Base-by-base conservation (phyloP, 2,888 invertebrate genomes). In the Teleogryllus oceanicus region DNA sequence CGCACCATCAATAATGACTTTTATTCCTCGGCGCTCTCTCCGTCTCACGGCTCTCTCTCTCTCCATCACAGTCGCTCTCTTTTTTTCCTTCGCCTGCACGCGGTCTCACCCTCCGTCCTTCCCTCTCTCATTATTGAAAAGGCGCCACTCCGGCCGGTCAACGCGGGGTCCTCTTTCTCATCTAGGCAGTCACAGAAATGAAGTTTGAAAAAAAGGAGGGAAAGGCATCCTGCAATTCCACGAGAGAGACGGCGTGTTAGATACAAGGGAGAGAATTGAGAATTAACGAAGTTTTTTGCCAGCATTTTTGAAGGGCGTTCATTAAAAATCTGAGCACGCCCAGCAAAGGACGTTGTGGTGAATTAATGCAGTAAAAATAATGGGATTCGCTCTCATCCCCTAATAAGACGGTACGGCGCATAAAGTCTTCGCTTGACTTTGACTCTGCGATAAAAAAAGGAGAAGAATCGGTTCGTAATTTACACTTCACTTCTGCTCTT, bases 1-100 rank as follows among this genome's bases (percentile, higher is more conserved):
- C n/a, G 62, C 62, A 62, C 62, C 62, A 62, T 62, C 62, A 62
- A 62, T 62, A 62, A 62, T 62, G 62, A 62, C 62, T 62, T 62
- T 62, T 62, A 62, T 62, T 18, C 37, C 37, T 37, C 37, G 8
- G 37, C 37, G 37, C 62, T 62, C 13, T n/a, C 62, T 62, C 62
- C 11, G n/a, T 62, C 62, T 62, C 62, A 4, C 4, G 62, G n/a
- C 62, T 62, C 62, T 62, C 62, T 2, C 62, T 2, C 37, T 37
- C 37, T 37, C 37, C 8, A 37, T 37, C 37, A 8, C 8, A 4
- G 37, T 5, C 37, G 37, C 37, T 37, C 37, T 37, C 37, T 37
- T 37, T 37, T 62, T 8, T 8, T 16, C n/a, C 62, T 62, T 13
- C 62, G n/a, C 13, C 8, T 8, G 62, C n/a, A n/a, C 13, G 13